Evolutionary conservation across 2,113 vertebrate species (phyloP), one percentile per base, ranked within the genome.

Genomic region (Chaenocephalus aceratus): DNA sequence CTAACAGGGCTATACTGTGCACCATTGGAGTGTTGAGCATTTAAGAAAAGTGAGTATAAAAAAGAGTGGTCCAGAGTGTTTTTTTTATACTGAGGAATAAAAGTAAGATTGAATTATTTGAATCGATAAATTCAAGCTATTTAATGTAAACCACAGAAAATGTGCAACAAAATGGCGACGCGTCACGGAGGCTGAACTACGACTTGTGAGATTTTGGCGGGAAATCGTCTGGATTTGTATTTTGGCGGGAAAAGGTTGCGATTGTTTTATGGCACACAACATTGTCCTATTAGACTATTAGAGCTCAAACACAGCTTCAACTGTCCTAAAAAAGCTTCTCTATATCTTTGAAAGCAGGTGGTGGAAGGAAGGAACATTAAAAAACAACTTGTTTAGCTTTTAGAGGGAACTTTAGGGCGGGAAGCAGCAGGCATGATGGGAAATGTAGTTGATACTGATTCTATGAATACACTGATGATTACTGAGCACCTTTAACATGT

Each of bases 401-500:
- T 53, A 15, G 21, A 30, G 41, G 36, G 6, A 26, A 15, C 8
- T 10, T 44, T 12, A 11, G 26, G 34, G 18, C 4, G 21, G 46
- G 65, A 63, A 58, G 46, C 65, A 73, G 64, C 48, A 18, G 30
- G 62, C 18, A 46, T 75, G 12, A 65, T 73, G 75, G 59, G 61
- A 63, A 78, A 74, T 64, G 77, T 71, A 73, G 69, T 73, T 44
- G 57, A 46, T 58, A 16, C 51, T 23, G 30, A 70, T 45, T 60
- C 26, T 60, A 51, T n/a, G 12, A 26, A 65, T 51, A 59, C 44
- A 26, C 2, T 12, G 61, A 64, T 23, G 82, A 4, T 44, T 59
- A 86, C 73, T 26, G 65, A 88, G 86, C 86, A 90, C 84, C 88
- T 67, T 54, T 46, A 76, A 82, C 36, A 15, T 18, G 63, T 41